Conservation (phyloP, 1,140 invertebrate genomes). For the Drosophila funebris region DNA sequence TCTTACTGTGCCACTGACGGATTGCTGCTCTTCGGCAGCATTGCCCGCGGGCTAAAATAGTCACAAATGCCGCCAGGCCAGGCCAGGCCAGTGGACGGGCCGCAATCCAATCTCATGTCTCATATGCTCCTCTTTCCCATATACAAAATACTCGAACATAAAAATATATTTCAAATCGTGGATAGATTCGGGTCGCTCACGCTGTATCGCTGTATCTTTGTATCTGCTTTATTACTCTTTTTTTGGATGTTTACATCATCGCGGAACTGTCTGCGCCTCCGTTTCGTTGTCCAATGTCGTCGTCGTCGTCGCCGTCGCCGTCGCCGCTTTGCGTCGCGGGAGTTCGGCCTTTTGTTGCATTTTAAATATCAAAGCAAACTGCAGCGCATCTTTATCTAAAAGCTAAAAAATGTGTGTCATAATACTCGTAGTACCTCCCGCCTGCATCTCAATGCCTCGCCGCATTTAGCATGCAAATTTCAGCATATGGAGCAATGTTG, state of each 20-base stretch:
- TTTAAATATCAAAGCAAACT: constrained; percentile 62
- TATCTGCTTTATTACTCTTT: constrained; percentile 32
- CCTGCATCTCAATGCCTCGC: background rate
- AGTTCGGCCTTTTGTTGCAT: constrained; percentile 69
- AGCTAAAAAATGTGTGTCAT: constrained; percentile 68
- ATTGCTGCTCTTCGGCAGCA: constrained; percentile 15
- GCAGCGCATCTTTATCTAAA: constrained; percentile 79
- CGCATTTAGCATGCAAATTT: constrained; percentile 63
- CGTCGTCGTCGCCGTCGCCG: background rate
- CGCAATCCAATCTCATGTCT: constrained; percentile 35
- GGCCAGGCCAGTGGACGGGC: constrained; percentile 48
- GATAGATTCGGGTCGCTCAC: constrained; percentile 39
- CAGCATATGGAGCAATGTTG: constrained; percentile 67
- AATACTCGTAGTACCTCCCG: constrained; percentile 37
- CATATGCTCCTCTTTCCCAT: constrained; percentile 42
- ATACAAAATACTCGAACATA: constrained; percentile 11
- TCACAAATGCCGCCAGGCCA: constrained; percentile 59
- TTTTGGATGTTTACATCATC: constrained; percentile 74
- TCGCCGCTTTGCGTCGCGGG: constrained; percentile 37
- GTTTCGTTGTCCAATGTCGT: constrained; percentile 38
- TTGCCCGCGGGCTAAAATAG: constrained; percentile 54
- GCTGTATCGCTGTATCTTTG: constrained; percentile 22
- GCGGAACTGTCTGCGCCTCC: constrained; percentile 55
- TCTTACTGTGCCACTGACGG: constrained; percentile 20
- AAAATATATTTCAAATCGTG: constrained; percentile 38